phyloP scores from a whole-genome alignment of 2,797 vertebrate species.

The Pseudotriccus pelzelni region DNA sequence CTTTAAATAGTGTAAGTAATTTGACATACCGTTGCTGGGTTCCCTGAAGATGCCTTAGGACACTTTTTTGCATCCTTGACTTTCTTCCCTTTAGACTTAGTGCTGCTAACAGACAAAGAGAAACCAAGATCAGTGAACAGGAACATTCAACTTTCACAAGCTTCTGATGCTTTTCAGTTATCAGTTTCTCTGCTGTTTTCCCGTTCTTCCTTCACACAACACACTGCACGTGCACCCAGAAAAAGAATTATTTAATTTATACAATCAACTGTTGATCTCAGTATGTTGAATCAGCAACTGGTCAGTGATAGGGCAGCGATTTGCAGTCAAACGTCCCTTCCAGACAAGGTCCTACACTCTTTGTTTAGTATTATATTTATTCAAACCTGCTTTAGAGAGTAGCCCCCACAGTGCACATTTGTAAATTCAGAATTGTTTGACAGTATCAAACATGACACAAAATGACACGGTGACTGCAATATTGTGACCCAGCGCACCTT shows the following conservation, averaged over 20 bases:
- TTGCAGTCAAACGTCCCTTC: background rate
- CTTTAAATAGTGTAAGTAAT: background rate
- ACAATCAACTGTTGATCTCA: background rate
- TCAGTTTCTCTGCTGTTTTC: background rate
- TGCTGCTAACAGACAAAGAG: conserved; percentile 68
- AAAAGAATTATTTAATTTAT: background rate
- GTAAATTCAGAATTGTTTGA: background rate
- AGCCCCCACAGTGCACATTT: background rate
- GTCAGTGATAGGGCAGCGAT: background rate
- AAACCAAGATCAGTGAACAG: background rate
- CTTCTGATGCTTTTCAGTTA: background rate
- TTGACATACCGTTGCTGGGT: conserved; percentile 74
- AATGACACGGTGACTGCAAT: background rate
- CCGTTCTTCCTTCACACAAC: background rate
- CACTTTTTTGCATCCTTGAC: conserved; percentile 85
- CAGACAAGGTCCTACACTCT: background rate
- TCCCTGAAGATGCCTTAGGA: conserved; percentile 72
- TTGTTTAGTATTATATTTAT: background rate
- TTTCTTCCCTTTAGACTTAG: conserved; percentile 88
- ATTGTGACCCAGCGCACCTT: conserved; percentile 26
- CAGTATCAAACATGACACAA: background rate
- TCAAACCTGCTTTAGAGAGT: background rate
- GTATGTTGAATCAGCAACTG: background rate
- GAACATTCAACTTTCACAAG: background rate
- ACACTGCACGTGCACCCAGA: background rate